Base-by-base conservation (phyloP, 2,888 invertebrate species). In the Parnassius orleans region DNA sequence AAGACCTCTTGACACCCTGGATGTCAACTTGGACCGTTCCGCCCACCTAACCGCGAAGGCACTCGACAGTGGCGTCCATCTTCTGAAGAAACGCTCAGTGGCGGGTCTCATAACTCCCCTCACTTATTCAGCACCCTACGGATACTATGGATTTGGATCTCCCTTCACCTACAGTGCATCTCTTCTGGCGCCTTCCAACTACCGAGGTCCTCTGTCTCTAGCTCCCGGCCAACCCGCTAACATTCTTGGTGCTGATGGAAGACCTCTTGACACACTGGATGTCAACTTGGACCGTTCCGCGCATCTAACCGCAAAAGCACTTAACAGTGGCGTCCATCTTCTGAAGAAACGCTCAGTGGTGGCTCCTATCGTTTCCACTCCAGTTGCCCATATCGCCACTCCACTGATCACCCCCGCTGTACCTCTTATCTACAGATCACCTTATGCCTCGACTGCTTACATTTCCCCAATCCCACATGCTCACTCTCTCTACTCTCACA, bases 191-290 rank as follows among this genome's bases (percentile, higher is more conserved):
- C 78, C 80, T 10, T 72, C 68, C 68, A 86, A 87, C 80, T 87
- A 86, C 75, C 80, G 84, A 63, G 86, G 82, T 24, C 87, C 87
- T 9, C 75, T 87, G 66, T 89, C 90, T 12, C 80, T 90, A 55
- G 87, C 87, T 0, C 90, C 88, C n/a, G 86, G 88, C 43, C 87
- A 88, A 74, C 90, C 90, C 66, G 90, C 90, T 72, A 86, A 83
- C 79, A 80, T 90, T 66, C 73, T 89, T 63, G 87, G 76, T 5
- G 80, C 87, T 44, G 87, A 86, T 69, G 88, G 90, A 77, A 82
- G 87, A 72, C 90, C 90, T 3, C 75, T 90, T 55, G 90, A 89
- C 70, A 90, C 90, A 48, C 69, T 87, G 69, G 88, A 87, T 50
- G 90, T 90, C 33, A 90, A 90, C 79, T 67, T 86, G 74, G 89